A percentile compares a stretch with the other conserved stretches of the same genome.
Conservation (phyloP, 1,140 invertebrate species). For the Aradophagus sp. region DNA sequence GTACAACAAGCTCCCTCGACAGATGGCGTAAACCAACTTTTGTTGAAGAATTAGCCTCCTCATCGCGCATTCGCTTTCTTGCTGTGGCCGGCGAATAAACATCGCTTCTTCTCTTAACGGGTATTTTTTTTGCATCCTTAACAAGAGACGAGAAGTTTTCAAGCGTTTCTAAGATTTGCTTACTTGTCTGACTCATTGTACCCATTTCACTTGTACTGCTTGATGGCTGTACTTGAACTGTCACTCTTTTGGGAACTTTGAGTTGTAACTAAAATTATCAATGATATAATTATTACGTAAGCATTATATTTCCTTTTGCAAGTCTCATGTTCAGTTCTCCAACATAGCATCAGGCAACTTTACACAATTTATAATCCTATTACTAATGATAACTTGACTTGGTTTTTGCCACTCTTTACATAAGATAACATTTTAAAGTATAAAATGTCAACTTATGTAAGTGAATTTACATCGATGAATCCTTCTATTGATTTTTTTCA, state of each 20-base stretch:
- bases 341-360: too few relatives aligned
- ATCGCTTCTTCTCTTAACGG: conserved; percentile 68
- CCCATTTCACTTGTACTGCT: conserved; percentile 64
- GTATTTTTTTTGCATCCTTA: conserved; percentile 82
- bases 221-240: conserved; percentile 74
- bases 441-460: too few relatives aligned
- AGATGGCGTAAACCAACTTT: conserved; percentile 70
- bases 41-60: conserved; percentile 42
- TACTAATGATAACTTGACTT: too few relatives aligned
- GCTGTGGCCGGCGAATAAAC: conserved; percentile 15
- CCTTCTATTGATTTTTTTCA: too few relatives aligned
- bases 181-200: conserved; percentile 78
- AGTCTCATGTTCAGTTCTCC: too few relatives aligned
- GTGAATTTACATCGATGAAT: too few relatives aligned
- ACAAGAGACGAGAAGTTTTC: conserved; percentile 84
- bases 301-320: too few relatives aligned
- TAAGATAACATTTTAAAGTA: too few relatives aligned
- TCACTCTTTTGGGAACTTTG: conserved; percentile 67
- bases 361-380: too few relatives aligned
- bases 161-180: conserved; percentile 81
- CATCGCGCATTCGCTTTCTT: conserved; percentile 62
- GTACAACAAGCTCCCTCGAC: conserved; percentile 75
- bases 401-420: too few relatives aligned
- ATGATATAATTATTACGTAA: too few relatives aligned
- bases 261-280: conserved; percentile 59